Base-by-base conservation (phyloP, 2,888 invertebrate species). In the Drosophila bunnanda region DNA sequence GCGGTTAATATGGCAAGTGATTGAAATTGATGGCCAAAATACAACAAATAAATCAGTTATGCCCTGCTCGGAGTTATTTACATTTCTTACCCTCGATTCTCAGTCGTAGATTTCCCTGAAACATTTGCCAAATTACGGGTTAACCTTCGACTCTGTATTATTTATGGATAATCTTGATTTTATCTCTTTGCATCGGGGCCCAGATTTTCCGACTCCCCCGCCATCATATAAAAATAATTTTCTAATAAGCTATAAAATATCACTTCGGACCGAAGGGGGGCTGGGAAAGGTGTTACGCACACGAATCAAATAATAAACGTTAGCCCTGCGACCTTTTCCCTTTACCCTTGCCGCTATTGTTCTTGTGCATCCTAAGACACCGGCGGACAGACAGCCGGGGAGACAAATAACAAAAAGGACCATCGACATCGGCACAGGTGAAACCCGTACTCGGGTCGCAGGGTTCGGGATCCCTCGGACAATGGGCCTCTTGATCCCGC, bases 231-330 rank as follows among this genome's bases (percentile, higher is more conserved):
- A 71, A 78, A 46, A 78, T 84, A 80, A 79, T 87, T 88, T 83
- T 84, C 66, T 88, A 88, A 88, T 89, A 88, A 88, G 82, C 86
- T 58, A 88, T 88, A 88, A 88, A 88, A 89, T 88, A 89, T 88
- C 73, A 72, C 78, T 68, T 75, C 73, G 50, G 60, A 48, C 53
- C 60, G 56, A 57, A 46, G 54, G 15, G 54, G 57, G 39, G 46
- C 50, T 28, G 60, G 36, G 28, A 78, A 79, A 86, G 86, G 87
- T 84, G 84, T 81, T 78, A 74, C 64, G 38, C 65, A 57, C 73
- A 75, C 70, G 65, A 67, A 67, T 67, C 65, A 57, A 53, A 81
- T 75, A 79, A 62, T 65, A 69, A 58, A 62, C 62, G 73, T 74
- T 88, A 75, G 58, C 86, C 80, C 77, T 77, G 78, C 76, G 81